Base-by-base conservation (phyloP, 2,888 invertebrate species). In the Slavum lentiscoides region DNA sequence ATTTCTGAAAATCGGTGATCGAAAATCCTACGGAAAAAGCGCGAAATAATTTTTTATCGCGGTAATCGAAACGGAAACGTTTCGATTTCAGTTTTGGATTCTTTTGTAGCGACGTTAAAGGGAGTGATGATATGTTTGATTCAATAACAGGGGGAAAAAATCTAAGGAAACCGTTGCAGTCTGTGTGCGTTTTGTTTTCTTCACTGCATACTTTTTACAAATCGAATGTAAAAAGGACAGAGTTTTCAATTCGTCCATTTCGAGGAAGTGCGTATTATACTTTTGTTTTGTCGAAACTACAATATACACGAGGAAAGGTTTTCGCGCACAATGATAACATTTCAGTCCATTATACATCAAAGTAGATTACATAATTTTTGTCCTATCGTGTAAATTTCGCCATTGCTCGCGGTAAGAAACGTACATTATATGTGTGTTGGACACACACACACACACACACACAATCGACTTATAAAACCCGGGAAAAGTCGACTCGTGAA, bases 351-450 rank as follows among this genome's bases (percentile, higher is more conserved):
- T 75, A 75, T 67, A 75, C 58, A 75, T 67, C 75, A 75, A 75
- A 75, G 75, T 43, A 67, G 67, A 75, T 75, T 43, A 67, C 59
- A 67, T 67, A 67, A 75, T 75, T 75, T 30, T 75, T 67, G 67
- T 23, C 8, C 64, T 55, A 55, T 66, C 74, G 55, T 66, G 66
- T 74, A 66, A 66, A 66, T 55, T 1, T 74, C 39, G 39, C 17
- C 55, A 66, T 55, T 66, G 55, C 30, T 30, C 39, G 74, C 30
- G 74, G 55, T 66, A 39, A 66, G 66, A 66, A 55, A 74, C 21
- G 55, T 55, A 21, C 55, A 74, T 74, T 55, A 66, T 55, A 64
- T 74, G 55, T 74, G 30, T 30, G 30, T 30, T 30, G 30, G 30
- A 30, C 30, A 30, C 30, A 30, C 30, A 4, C 30, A 30, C 30